phyloP scores from a whole-genome alignment of 2,797 vertebrate species.

The Schizothorax lantsangensis region DNA sequence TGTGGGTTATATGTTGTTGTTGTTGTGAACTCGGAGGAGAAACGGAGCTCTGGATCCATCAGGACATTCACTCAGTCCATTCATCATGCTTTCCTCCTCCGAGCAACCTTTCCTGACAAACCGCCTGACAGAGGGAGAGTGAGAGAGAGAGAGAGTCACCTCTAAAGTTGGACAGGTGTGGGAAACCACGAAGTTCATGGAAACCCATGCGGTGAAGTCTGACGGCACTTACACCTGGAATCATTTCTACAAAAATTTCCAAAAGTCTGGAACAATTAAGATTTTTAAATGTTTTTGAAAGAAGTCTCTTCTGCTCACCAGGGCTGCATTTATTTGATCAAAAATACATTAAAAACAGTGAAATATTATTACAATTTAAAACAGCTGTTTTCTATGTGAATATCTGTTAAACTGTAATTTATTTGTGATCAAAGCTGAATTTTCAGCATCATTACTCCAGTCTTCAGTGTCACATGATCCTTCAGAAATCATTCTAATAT shows the following conservation, averaged over 20 bases:
- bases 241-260: not conserved
- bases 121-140: not conserved
- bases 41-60: slow-evolving; percentile 3
- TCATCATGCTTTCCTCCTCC: slow-evolving; percentile 21
- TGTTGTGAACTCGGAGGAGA: slow-evolving; percentile 11
- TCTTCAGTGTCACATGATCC: not conserved
- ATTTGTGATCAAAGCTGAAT: not conserved
- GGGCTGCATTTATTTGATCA: not conserved
- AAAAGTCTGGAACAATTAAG: not conserved
- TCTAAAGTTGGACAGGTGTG: not conserved
- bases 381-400: not conserved
- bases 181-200: not conserved
- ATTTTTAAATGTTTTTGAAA: not conserved
- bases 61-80: not conserved
- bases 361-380: not conserved
- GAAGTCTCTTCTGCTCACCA: not conserved
- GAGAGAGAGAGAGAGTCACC: not conserved
- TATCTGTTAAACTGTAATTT: not conserved
- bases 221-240: not conserved
- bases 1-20: slow-evolving; percentile 1
- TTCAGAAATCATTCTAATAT: not conserved
- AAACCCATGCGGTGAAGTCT: not conserved
- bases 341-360: not conserved
- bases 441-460: not conserved
- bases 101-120: slow-evolving; percentile 38